Evolutionary conservation across 2,113 vertebrate species (phyloP).

Genomic region (Rhipidura dahli): DNA sequence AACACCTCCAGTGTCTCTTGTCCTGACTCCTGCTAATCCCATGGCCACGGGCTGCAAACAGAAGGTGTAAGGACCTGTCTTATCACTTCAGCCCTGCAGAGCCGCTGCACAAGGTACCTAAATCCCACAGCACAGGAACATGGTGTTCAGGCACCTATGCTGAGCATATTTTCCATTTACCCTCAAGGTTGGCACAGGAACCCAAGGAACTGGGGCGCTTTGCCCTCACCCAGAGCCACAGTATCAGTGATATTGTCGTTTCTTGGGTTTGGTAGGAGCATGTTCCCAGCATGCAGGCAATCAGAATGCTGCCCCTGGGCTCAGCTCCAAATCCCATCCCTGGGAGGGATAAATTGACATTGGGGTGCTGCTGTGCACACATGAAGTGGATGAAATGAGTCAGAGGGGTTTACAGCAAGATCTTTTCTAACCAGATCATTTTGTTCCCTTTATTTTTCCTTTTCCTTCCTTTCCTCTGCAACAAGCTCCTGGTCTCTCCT

Average conservation of each 20-base stretch:
- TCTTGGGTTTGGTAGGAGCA: background rate
- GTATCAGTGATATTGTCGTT: background rate
- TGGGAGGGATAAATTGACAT: background rate
- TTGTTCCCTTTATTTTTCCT: background rate
- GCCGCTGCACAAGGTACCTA: background rate
- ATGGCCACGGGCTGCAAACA: background rate
- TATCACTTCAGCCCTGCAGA: background rate
- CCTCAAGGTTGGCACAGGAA: background rate
- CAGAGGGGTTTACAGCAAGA: background rate
- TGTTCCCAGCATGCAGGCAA: accelerated
- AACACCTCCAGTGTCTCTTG: background rate
- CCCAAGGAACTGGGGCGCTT: background rate
- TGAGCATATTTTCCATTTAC: background rate
- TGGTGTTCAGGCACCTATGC: accelerated
- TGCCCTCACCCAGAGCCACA: background rate
- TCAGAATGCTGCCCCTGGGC: background rate
- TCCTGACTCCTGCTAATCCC: background rate
- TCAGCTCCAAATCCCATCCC: background rate
- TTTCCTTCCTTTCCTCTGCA: background rate
- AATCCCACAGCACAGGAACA: background rate
- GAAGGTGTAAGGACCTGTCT: background rate
- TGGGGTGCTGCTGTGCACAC: background rate
- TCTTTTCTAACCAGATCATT: accelerated
- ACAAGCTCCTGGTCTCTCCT: background rate
- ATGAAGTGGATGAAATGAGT: background rate